Evolutionary conservation across 2,797 vertebrate genomes (phyloP).

Genomic region (Fratercula arctica): DNA sequence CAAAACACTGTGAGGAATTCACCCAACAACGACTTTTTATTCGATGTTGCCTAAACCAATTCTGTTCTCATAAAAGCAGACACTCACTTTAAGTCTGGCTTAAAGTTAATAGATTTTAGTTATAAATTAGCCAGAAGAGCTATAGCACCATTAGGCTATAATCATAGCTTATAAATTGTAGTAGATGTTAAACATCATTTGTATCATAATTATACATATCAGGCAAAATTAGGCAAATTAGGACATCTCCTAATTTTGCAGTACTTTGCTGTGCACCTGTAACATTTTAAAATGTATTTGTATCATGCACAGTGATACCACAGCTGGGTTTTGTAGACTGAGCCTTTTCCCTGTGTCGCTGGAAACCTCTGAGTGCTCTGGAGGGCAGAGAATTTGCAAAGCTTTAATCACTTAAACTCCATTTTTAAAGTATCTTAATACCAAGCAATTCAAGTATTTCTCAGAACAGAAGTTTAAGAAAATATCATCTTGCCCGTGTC

Average conservation of each 20-base stretch:
- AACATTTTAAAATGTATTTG: background rate
- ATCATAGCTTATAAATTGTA: background rate
- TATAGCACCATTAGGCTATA: background rate
- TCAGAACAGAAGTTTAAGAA: background rate
- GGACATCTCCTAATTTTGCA: background rate
- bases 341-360: background rate
- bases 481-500: background rate
- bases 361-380: background rate
- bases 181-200: background rate
- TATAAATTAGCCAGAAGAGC: background rate
- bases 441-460: background rate
- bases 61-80: background rate
- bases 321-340: background rate
- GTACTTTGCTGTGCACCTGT: background rate
- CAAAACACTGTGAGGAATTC: background rate
- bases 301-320: background rate
- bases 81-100: background rate
- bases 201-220: background rate
- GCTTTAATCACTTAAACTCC: background rate
- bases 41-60: background rate
- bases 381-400: background rate
- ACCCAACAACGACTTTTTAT: background rate
- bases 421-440: background rate
- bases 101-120: background rate
- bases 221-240: background rate